These are phyloP conservation scores for Hartigia nigra DNA, from an alignment of 2,888 invertebrate species.

Conservation along the genomic window DNA sequence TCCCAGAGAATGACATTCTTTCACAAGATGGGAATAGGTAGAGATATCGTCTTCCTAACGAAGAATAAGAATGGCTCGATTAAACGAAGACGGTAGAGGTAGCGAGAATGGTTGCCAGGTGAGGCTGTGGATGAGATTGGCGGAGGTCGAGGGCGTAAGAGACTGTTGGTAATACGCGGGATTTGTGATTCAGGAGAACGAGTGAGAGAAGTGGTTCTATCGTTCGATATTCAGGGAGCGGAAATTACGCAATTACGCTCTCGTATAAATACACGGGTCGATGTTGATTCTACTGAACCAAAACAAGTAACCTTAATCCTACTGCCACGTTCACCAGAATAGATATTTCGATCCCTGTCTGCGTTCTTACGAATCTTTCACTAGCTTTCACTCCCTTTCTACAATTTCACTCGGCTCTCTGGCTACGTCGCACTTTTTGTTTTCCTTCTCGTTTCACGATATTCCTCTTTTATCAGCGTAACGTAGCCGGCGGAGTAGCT, in stretches of 20 bases:
- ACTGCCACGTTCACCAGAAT: neutral
- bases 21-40: neutral
- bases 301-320: neutral
- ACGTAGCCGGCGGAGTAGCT: neutral
- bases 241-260: neutral
- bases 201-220: neutral
- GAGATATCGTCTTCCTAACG: neutral
- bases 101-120: neutral
- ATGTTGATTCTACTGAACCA: neutral
- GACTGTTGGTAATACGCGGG: neutral
- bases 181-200: neutral
- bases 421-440: neutral
- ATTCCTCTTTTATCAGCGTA: no score
- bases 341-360: neutral
- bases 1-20: neutral
- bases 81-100: neutral
- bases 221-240: neutral
- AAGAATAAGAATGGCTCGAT: neutral
- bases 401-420: neutral
- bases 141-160: neutral
- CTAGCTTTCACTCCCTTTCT: neutral
- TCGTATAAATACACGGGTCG: neutral
- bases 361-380: neutral
- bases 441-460: no score
- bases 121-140: slow-evolving; percentile 1